Evolutionary conservation across 2,888 invertebrate species (phyloP).

Genomic region (Metopia argyrocephala): DNA sequence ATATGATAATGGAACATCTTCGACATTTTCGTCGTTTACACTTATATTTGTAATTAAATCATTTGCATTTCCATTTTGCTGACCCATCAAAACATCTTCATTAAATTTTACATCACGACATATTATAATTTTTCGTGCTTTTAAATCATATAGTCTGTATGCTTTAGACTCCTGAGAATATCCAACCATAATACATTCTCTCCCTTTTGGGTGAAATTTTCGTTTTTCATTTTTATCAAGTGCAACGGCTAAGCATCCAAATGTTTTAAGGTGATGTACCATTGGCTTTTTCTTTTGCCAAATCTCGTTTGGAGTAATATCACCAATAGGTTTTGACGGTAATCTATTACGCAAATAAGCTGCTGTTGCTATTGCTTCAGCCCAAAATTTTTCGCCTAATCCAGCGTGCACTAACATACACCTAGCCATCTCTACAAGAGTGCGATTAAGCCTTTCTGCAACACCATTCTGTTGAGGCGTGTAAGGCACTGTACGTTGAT

Average conservation of each 20-base stretch:
- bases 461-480: constrained; percentile 67
- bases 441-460: constrained; percentile 62
- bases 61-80: too few relatives aligned
- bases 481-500: constrained; percentile 60
- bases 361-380: constrained; percentile 62
- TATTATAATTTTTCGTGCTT: too few relatives aligned
- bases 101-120: too few relatives aligned
- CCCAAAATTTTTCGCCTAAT: constrained; percentile 67
- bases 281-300: constrained; percentile 57
- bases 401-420: constrained; percentile 67
- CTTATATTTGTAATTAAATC: too few relatives aligned
- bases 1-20: too few relatives aligned
- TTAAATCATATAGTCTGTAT: too few relatives aligned
- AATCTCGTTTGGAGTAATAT: constrained; percentile 59
- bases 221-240: too few relatives aligned
- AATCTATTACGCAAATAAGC: constrained; percentile 58
- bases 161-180: too few relatives aligned
- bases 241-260: constrained; percentile 28
- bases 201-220: too few relatives aligned
- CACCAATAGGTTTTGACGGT: constrained; percentile 48
- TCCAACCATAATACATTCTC: too few relatives aligned
- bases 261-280: constrained; percentile 53
- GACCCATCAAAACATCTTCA: too few relatives aligned
- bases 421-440: constrained; percentile 68
- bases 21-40: too few relatives aligned